These are phyloP conservation scores for Mythimna loreyi DNA, from an alignment of 2,888 invertebrate genomes.

Conservation along the genomic window DNA sequence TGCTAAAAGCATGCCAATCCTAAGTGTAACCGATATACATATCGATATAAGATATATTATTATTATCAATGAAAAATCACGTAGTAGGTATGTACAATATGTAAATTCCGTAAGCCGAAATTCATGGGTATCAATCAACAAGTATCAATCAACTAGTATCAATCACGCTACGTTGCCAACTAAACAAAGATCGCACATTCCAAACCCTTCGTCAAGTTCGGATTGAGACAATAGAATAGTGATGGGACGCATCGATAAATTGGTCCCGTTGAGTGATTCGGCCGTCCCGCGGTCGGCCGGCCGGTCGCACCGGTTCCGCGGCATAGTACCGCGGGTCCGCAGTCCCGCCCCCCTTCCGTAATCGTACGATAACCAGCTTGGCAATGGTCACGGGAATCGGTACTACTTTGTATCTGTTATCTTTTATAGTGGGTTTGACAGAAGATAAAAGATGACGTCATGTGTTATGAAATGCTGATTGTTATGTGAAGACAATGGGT, in stretches of 20 bases:
- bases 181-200: constrained; percentile 52
- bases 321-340: constrained; percentile 35
- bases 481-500: constrained; percentile 8
- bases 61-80: not conserved
- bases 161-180: not conserved
- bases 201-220: constrained; percentile 39
- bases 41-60: too few relatives aligned
- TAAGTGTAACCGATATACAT: too few relatives aligned
- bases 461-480: constrained; percentile 21
- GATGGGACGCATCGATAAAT: constrained; percentile 80
- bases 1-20: too few relatives aligned
- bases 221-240: constrained; percentile 80
- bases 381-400: constrained; percentile 48
- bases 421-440: constrained; percentile 27
- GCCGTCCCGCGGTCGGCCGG: constrained; percentile 56
- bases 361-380: constrained; percentile 59
- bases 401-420: constrained; percentile 43
- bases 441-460: constrained; percentile 29
- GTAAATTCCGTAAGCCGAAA: not conserved
- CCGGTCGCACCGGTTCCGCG: constrained; percentile 70
- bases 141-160: not conserved
- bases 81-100: too few relatives aligned
- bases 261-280: constrained; percentile 79
- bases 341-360: constrained; percentile 56
- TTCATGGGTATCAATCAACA: not conserved